A percentile compares a stretch with the other conserved stretches of the same genome.
Evolutionary conservation across 2,113 vertebrate species (phyloP).

Genomic region (Hirundichthys speculiger): DNA sequence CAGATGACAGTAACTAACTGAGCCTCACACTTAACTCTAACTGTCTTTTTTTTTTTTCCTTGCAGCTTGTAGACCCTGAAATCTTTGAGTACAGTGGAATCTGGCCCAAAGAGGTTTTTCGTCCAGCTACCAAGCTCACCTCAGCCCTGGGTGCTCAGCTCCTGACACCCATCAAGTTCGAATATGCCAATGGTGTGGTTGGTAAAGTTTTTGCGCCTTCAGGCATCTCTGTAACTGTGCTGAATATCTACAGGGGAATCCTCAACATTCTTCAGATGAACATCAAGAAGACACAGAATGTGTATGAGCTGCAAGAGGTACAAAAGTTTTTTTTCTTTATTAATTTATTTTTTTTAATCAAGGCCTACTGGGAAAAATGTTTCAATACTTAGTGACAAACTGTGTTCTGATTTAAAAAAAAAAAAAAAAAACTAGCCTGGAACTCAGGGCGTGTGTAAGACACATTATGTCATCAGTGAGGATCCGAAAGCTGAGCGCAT

Average conservation of each 20-base stretch:
- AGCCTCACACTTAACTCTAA: not conserved
- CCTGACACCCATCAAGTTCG: constrained; percentile 78
- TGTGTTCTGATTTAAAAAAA: constrained; percentile 1
- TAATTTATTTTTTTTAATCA: not conserved
- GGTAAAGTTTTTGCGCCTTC: constrained; percentile 79
- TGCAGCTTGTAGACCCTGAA: constrained; percentile 74
- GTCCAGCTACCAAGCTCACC: constrained; percentile 73
- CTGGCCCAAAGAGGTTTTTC: constrained; percentile 77
- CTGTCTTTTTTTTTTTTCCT: constrained; percentile 13
- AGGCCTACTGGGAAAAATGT: not conserved
- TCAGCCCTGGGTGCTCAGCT: constrained; percentile 72
- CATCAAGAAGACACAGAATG: constrained; percentile 82
- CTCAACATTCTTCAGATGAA: constrained; percentile 81
- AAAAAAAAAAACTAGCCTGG: constrained; percentile 76
- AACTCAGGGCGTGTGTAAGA: constrained; percentile 85
- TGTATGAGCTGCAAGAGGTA: constrained; percentile 86
- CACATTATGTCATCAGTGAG: constrained; percentile 83
- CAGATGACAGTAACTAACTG: not conserved
- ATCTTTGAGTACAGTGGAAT: constrained; percentile 79
- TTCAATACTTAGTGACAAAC: accelerated
- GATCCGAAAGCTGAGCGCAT: constrained; percentile 67
- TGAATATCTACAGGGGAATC: constrained; percentile 84
- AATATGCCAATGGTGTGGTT: constrained; percentile 79
- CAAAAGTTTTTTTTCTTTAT: not conserved
- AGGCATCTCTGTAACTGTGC: constrained; percentile 63